phyloP scores from a whole-genome alignment of 2,888 invertebrate species.

The Microchrysa polita region DNA sequence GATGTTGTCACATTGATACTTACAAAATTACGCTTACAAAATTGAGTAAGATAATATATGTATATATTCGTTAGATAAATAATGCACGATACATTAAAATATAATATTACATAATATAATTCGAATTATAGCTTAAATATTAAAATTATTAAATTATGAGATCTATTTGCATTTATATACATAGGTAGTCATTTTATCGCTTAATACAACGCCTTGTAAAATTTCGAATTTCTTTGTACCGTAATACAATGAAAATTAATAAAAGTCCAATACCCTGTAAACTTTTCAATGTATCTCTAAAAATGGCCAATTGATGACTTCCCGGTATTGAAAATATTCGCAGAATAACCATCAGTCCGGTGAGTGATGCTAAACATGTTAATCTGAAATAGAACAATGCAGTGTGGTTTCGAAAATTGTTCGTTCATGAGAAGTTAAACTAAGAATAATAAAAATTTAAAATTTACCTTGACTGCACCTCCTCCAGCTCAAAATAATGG shows the following conservation, averaged over 20 bases:
- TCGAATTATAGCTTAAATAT: too few species aligned
- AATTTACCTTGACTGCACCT: conserved; percentile 26
- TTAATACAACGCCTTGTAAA: conserved; percentile 11
- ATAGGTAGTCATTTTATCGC: not conserved
- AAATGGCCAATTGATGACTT: not conserved
- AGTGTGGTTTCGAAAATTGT: too few species aligned
- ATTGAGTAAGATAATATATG: too few species aligned
- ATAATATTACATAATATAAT: too few species aligned
- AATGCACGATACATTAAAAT: too few species aligned
- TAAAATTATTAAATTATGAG: not conserved
- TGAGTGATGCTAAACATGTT: conserved; percentile 26
- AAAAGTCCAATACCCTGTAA: conserved; percentile 11
- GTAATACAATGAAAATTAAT: conserved; percentile 29
- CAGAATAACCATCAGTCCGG: conserved; percentile 16
- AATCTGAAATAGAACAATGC: conserved; percentile 4
- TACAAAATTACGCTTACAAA: too few species aligned
- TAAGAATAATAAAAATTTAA: too few species aligned
- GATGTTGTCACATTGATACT: too few species aligned
- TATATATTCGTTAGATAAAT: too few species aligned
- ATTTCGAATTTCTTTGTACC: conserved; percentile 17
- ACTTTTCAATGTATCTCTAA: conserved; percentile 20
- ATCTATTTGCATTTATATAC: not conserved
- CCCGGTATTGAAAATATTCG: conserved; percentile 30
- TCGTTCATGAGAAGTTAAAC: too few species aligned
- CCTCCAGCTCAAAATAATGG: conserved; percentile 11